phyloP scores from a whole-genome alignment of 2,888 invertebrate species.

The Dryadula phaetusa region DNA sequence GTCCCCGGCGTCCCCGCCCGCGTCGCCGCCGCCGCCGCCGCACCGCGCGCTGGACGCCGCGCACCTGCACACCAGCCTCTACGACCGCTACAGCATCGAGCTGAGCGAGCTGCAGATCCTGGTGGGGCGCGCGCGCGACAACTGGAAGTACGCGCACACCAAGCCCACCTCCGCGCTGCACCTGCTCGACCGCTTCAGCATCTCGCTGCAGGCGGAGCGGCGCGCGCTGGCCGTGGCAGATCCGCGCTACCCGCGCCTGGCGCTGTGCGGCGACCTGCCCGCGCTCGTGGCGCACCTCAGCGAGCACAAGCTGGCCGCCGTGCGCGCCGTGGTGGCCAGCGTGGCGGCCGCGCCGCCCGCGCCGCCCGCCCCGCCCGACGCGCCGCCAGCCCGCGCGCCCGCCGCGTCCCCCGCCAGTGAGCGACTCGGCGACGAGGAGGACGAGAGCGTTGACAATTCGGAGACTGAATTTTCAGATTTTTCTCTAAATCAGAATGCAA shows the following conservation, averaged over 20 bases:
- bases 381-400: slow-evolving; percentile 7
- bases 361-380: slow-evolving; percentile 36
- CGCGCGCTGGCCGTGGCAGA: slow-evolving; percentile 92
- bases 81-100: slow-evolving; percentile 88
- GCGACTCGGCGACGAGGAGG: slow-evolving; percentile 54
- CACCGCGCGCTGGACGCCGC: slow-evolving; percentile 58
- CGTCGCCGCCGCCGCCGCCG: slow-evolving; percentile 87
- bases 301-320: slow-evolving; percentile 91
- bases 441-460: slow-evolving; percentile 74
- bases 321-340: slow-evolving; percentile 66
- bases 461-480: slow-evolving; percentile 71
- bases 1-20: slow-evolving; percentile 78
- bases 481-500: slow-evolving; percentile 78
- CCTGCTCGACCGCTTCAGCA: slow-evolving; percentile 91
- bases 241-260: slow-evolving; percentile 93
- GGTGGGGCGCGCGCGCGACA: slow-evolving; percentile 94
- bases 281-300: slow-evolving; percentile 95
- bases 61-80: slow-evolving; percentile 64
- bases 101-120: slow-evolving; percentile 94
- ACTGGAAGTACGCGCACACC: slow-evolving; percentile 94
- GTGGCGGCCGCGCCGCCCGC: slow-evolving; percentile 36
- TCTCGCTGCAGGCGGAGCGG: slow-evolving; percentile 89
- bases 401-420: neutral
- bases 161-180: slow-evolving; percentile 94
- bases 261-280: slow-evolving; percentile 93